Evolutionary conservation across 2,888 invertebrate genomes (phyloP).

Genomic region (Lacanobia wlatinum): DNA sequence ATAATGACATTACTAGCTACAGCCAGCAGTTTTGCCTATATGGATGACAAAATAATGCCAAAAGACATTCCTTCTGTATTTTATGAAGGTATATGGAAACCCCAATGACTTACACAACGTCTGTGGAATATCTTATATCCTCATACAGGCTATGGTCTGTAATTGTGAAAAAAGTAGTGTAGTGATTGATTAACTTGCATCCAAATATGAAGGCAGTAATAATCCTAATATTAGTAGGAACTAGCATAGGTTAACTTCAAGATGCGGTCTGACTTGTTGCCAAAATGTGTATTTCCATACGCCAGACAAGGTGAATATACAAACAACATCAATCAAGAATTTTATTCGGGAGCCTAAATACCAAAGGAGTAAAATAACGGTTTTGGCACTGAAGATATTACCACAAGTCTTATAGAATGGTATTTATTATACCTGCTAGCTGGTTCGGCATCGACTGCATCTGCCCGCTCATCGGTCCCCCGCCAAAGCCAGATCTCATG

Average conservation of each 20-base stretch:
- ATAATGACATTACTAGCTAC: not conserved
- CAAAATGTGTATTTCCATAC: not conserved
- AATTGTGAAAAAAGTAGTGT: too few relatives aligned
- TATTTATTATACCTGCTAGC: conserved; percentile 83
- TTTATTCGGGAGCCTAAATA: too few relatives aligned
- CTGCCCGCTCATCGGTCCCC: conserved; percentile 89
- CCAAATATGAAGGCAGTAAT: not conserved
- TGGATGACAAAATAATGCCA: too few relatives aligned
- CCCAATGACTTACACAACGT: too few relatives aligned
- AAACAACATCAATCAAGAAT: not conserved
- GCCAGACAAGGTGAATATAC: not conserved
- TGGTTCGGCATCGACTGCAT: conserved; percentile 92
- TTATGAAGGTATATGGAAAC: too few relatives aligned
- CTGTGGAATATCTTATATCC: too few relatives aligned
- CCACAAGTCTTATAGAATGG: too few relatives aligned
- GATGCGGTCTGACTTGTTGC: not conserved
- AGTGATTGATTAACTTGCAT: not conserved
- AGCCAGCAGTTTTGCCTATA: not conserved
- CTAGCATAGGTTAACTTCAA: not conserved
- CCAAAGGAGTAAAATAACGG: too few relatives aligned
- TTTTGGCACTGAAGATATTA: too few relatives aligned
- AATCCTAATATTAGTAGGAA: not conserved
- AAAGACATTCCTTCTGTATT: too few relatives aligned
- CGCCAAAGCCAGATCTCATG: conserved; percentile 92
- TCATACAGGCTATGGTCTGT: too few relatives aligned